Evolutionary conservation across 2,113 vertebrate genomes (phyloP).

Genomic region (Eolophus roseicapilla): DNA sequence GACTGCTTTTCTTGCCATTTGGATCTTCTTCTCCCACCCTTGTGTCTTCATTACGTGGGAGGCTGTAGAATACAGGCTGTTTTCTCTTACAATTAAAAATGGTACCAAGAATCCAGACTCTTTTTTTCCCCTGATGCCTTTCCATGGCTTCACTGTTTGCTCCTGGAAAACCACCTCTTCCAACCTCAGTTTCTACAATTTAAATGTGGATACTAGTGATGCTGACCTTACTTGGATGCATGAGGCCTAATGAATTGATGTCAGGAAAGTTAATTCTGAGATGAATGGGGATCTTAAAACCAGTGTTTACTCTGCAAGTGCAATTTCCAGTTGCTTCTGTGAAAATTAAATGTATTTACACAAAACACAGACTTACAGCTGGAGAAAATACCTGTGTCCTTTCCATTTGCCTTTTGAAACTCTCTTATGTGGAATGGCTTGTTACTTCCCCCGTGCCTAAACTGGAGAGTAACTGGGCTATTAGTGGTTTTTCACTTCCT

Average conservation of each 20-base stretch:
- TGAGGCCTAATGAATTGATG: background rate
- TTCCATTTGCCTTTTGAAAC: background rate
- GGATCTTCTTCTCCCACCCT: background rate
- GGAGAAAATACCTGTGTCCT: background rate
- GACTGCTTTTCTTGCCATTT: background rate
- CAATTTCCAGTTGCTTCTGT: background rate
- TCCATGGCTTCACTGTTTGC: background rate
- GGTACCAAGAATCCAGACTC: background rate
- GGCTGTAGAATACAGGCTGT: background rate
- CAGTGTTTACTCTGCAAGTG: background rate
- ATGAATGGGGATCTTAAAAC: background rate
- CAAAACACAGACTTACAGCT: background rate
- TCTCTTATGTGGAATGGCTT: background rate
- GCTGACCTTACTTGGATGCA: background rate
- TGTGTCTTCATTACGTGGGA: background rate
- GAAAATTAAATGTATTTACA: background rate
- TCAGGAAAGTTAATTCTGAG: conserved; percentile 11
- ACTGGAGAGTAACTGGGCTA: background rate
- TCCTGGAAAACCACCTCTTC: background rate
- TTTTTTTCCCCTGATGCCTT: background rate
- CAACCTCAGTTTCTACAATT: background rate
- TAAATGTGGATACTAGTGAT: background rate
- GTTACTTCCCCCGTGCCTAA: background rate
- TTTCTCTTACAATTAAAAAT: background rate
- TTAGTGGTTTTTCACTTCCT: background rate